These are phyloP conservation scores for Acholoe squamosa DNA, from an alignment of 2,888 invertebrate genomes.

Conservation along the genomic window DNA sequence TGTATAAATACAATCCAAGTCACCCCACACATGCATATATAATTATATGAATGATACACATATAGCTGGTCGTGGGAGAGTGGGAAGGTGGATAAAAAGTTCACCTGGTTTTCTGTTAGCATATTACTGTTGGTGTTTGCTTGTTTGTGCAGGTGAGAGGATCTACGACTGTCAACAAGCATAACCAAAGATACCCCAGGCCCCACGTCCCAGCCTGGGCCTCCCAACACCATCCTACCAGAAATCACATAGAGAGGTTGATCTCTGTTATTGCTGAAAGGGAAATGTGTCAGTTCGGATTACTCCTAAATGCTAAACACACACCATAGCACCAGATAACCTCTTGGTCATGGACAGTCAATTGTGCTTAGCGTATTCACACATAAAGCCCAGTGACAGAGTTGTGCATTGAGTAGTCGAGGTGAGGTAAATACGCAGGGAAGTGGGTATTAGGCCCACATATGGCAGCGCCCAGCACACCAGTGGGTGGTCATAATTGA, in stretches of 20 bases:
- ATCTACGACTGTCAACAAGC: slow-evolving; percentile 1
- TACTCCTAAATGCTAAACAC: background rate
- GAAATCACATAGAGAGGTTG: slow-evolving; percentile 31
- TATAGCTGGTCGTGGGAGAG: background rate
- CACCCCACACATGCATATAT: no score
- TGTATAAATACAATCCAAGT: no score
- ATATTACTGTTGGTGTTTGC: slow-evolving; percentile 7
- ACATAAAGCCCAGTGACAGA: background rate
- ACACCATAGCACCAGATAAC: background rate
- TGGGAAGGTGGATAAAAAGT: background rate
- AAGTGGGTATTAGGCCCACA: slow-evolving; percentile 8
- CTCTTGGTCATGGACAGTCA: background rate
- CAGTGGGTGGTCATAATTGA: slow-evolving; percentile 27
- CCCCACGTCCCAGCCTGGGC: background rate
- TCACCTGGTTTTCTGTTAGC: slow-evolving; percentile 42
- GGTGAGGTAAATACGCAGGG: background rate
- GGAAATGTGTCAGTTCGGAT: slow-evolving; percentile 16
- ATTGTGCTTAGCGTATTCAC: background rate
- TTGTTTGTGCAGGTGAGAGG: slow-evolving; percentile 40
- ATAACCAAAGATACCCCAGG: background rate
- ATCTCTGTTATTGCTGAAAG: slow-evolving; percentile 1
- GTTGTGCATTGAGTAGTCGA: background rate
- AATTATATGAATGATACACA: no score
- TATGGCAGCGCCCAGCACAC: background rate
- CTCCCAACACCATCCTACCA: background rate